phyloP scores from a whole-genome alignment of 2,888 invertebrate genomes.

The Ectemnius lituratus region DNA sequence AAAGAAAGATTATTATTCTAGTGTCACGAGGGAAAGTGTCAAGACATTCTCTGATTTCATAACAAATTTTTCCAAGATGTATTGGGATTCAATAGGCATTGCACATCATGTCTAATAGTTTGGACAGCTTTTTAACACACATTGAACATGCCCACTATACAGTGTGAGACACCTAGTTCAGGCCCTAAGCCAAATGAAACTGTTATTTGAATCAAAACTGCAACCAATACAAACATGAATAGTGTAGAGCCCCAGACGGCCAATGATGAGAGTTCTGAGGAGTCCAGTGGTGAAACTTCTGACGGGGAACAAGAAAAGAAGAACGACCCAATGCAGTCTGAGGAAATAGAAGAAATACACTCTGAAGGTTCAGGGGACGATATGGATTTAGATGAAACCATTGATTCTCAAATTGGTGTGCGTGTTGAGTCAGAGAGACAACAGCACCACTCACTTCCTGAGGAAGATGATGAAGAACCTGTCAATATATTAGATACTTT shows the following conservation, averaged over 20 bases:
- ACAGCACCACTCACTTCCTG: constrained; percentile 56
- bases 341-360: constrained; percentile 72
- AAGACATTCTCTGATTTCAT: constrained; percentile 56
- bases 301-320: constrained; percentile 71
- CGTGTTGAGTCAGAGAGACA: constrained; percentile 71
- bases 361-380: constrained; percentile 75
- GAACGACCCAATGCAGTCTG: constrained; percentile 61
- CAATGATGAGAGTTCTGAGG: constrained; percentile 73
- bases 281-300: constrained; percentile 78
- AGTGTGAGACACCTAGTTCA: constrained; percentile 77
- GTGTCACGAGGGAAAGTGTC: constrained; percentile 46
- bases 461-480: constrained; percentile 73
- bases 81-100: constrained; percentile 51
- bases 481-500: constrained; percentile 76
- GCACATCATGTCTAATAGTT: constrained; percentile 74
- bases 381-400: constrained; percentile 76
- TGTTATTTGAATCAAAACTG: constrained; percentile 52
- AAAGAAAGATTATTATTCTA: constrained; percentile 43
- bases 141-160: constrained; percentile 83
- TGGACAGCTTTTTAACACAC: constrained; percentile 81
- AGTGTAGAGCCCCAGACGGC: constrained; percentile 63
- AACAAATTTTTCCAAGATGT: constrained; percentile 36
- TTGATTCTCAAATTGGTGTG: constrained; percentile 75
- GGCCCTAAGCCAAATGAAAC: constrained; percentile 62
- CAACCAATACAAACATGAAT: constrained; percentile 57